These are phyloP conservation scores for Hippocampus kuda DNA, from an alignment of 2,797 vertebrate species.

Conservation along the genomic window DNA sequence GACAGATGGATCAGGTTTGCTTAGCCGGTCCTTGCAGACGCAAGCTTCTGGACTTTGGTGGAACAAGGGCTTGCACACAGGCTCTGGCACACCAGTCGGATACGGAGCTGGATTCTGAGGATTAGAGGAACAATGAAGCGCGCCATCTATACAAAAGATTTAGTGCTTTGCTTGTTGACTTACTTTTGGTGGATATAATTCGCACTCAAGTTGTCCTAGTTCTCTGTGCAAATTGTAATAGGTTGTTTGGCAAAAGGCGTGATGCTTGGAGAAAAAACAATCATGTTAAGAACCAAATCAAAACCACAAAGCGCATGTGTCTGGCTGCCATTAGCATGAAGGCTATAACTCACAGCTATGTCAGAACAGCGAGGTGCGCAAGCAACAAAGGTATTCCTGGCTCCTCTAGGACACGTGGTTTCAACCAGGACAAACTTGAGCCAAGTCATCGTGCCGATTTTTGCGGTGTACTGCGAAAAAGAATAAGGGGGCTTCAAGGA, in stretches of 20 bases:
- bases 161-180: neutral
- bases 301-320: neutral
- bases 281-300: neutral
- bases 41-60: conserved; percentile 4
- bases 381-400: neutral
- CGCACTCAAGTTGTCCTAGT: neutral
- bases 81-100: neutral
- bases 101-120: neutral
- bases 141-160: no score
- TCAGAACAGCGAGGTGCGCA: neutral
- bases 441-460: neutral
- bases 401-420: neutral
- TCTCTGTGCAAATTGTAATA: neutral
- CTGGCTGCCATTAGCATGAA: neutral
- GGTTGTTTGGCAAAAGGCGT: neutral
- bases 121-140: neutral
- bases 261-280: neutral
- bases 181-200: conserved; percentile 1
- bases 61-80: neutral
- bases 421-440: neutral
- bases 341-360: neutral
- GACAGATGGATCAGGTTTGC: neutral
- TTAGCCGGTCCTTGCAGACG: neutral
- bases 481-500: neutral
- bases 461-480: neutral